Evolutionary conservation across 2,888 invertebrate genomes (phyloP), one percentile per base, ranked within the genome.

Genomic region (Caenorhabditis zanzibari): DNA sequence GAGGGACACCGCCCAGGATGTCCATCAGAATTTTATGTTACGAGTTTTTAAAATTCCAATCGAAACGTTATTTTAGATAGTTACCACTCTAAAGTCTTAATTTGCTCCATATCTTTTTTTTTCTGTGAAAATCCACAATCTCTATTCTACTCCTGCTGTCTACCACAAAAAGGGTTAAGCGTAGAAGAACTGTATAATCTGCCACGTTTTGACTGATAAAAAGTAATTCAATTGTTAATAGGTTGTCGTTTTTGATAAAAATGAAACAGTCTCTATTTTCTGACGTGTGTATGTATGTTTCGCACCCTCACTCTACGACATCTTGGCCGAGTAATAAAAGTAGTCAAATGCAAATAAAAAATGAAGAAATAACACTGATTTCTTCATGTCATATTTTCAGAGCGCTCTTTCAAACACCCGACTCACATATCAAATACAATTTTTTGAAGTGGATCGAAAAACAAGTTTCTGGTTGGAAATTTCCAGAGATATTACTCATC

Each of bases 191-290:
- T 75, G 16, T 66, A 47, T 63, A 69, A 77, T 61, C 49, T 38
- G 32, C 69, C 77, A 77, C 77, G 77, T 77, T 69, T 77, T 35
- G 35, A 26, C 69, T 77, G 77, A 77, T 77, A 77, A 77, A 66
- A 52, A 69, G 71, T 71, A 64, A 71, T 79, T 71, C 69, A 63
- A 79, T 79, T 79, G 69, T 76, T 64, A 79, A 71, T 71, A 64
- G 56, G 63, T 38, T 61, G 32, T 56, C 52, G n/a, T 19, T 54
- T 71, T 64, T 28, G 63, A 63, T 63, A 63, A 64, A 71, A 69
- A 71, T 24, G 69, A 63, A 77, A 72, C 28, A 63, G 66, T 56
- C 22, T 56, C 26, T 12, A 3, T 12, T 56, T 56, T 26, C 68
- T 77, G 77, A 77, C 77, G 77, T 77, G 77, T 69, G 38, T 52